Evolutionary conservation across 2,113 vertebrate genomes (phyloP), one percentile per base, ranked within the genome.

Genomic region (Xenus cinereus): DNA sequence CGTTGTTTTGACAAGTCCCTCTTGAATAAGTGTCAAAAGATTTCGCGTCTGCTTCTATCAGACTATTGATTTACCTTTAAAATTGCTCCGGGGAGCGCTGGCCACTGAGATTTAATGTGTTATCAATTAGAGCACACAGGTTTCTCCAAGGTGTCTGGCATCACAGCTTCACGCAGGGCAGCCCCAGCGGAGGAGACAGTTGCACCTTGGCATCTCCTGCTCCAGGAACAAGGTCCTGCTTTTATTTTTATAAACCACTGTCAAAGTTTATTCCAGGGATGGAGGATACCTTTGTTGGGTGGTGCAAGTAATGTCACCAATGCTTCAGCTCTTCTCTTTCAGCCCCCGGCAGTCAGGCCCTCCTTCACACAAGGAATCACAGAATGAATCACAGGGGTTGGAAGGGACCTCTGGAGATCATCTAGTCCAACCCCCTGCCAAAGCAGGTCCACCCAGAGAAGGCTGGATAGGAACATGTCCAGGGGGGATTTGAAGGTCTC

Each of bases 1-100:
- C 64, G 85, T 89, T 93, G 96, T 95, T 97, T 95, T 95, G 98
- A 97, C 97, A 97, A 84, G 90, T 97, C 96, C 95, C 97, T 90
- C 94, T 93, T 84, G 96, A 95, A 73, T 78, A 64, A 50, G 57
- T 51, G 91, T 96, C 96, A 87, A 43, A 94, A 91, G 95, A 92
- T 93, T 90, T 84, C 87, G 87, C 84, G 71, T 77, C 62, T 84
- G 86, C 75, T 95, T 92, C 87, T 54, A 74, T 62, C 76, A 64
- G 77, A 54, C 90, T 66, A 45, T n/a, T 77, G 95, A 93, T 87
- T 95, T 93, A 41, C 69, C 74, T 63, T 71, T 63, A 62, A 57
- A 69, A 83, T 45, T 0, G 6, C 64, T 41, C 35, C 27, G 54
- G 2, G 0, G 37, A 53, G 74, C 1, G 13, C 46, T 22, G 46